These are phyloP conservation scores for Hyposoter didymator DNA, from an alignment of 2,888 invertebrate species.

Conservation along the genomic window DNA sequence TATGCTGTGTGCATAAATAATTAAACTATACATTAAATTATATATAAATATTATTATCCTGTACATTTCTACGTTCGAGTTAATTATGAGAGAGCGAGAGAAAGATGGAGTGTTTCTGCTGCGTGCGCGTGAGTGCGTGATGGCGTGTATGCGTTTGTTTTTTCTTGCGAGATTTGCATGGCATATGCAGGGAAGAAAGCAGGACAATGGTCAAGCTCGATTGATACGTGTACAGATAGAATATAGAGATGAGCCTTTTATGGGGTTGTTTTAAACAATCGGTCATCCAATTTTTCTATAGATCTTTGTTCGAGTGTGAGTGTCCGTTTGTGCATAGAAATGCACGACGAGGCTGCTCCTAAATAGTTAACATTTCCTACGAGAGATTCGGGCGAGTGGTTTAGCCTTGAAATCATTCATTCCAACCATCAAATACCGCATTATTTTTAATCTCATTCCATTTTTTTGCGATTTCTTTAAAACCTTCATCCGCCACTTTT, in stretches of 20 bases:
- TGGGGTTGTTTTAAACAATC: slow-evolving; percentile 3
- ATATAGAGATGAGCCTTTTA: slow-evolving; percentile 5
- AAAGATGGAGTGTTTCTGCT: slow-evolving; percentile 1
- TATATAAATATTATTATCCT: slow-evolving; percentile 61
- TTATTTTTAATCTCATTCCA: neutral
- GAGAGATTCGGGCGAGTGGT: slow-evolving; percentile 17
- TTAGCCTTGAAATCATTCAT: neutral
- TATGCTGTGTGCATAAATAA: slow-evolving; percentile 80
- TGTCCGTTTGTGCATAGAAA: slow-evolving; percentile 37
- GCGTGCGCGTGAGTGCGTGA: slow-evolving; percentile 54
- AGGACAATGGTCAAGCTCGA: slow-evolving; percentile 20
- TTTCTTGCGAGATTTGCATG: slow-evolving; percentile 58
- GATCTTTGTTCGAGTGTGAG: slow-evolving; percentile 10
- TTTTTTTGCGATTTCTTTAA: neutral
- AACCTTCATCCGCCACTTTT: neutral
- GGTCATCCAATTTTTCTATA: neutral
- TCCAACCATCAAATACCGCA: neutral
- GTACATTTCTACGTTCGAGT: slow-evolving; percentile 52
- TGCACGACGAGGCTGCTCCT: slow-evolving; percentile 19
- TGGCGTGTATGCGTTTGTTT: neutral
- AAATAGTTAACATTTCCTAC: neutral
- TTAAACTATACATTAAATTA: slow-evolving; percentile 67
- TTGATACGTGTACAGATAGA: slow-evolving; percentile 32
- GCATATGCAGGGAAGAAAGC: slow-evolving; percentile 25
- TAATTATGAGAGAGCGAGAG: slow-evolving; percentile 40